Percentiles rank a stretch among this genome's conserved stretches.
phyloP scores from a whole-genome alignment of 2,797 vertebrate genomes.

The Kryptolebias ocellatus region DNA sequence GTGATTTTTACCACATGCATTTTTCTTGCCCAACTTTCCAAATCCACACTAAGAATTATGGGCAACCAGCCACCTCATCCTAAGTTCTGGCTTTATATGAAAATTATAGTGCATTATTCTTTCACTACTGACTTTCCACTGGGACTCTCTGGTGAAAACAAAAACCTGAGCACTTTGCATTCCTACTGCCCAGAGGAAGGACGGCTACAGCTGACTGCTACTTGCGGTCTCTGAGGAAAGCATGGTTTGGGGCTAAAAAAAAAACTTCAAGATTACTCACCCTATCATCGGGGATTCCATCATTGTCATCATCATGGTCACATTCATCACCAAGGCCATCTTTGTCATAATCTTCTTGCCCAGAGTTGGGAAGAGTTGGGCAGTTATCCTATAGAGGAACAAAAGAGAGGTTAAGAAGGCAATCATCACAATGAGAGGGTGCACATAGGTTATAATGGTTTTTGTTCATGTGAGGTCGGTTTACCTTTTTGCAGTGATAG shows the following conservation, averaged over 20 bases:
- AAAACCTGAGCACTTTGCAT: conserved; percentile 53
- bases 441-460: conserved; percentile 34
- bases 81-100: conserved; percentile 52
- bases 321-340: conserved; percentile 97
- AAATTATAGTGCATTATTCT: conserved; percentile 55
- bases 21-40: conserved; percentile 65
- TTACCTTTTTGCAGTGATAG: conserved; percentile 98
- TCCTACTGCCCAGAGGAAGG: conserved; percentile 63
- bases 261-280: conserved; percentile 80
- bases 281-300: conserved; percentile 93
- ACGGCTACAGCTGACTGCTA: conserved; percentile 67
- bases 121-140: conserved; percentile 61
- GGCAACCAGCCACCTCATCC: conserved; percentile 52
- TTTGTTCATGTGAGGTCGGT: conserved; percentile 43
- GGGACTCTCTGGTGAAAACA: conserved; percentile 42
- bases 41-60: conserved; percentile 70
- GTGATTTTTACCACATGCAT: conserved; percentile 64
- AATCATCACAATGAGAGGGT: conserved; percentile 47
- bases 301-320: conserved; percentile 95
- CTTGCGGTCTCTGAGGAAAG: conserved; percentile 62
- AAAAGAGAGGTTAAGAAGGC: conserved; percentile 53
- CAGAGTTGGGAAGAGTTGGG: conserved; percentile 96
- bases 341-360: conserved; percentile 99
- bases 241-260: conserved; percentile 43
- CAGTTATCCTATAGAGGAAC: conserved; percentile 92